phyloP scores from a whole-genome alignment of 1,140 invertebrate genomes.

The Psix sp. region DNA sequence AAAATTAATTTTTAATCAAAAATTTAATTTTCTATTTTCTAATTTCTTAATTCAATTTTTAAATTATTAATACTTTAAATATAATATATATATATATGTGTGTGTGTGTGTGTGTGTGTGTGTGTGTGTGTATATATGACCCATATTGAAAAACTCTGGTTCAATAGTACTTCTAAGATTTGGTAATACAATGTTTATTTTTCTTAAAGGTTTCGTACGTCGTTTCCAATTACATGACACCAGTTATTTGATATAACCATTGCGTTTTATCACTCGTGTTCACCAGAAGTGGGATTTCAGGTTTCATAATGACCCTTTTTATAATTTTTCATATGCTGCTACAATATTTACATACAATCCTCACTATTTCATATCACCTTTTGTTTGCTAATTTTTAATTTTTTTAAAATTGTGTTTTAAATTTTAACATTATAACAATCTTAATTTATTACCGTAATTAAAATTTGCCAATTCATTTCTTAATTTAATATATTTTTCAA shows the following conservation, averaged over 20 bases:
- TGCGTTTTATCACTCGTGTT: constrained; percentile 42
- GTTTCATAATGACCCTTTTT: constrained; percentile 36
- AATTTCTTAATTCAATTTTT: no score
- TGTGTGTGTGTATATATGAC: no score
- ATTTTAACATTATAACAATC: not conserved
- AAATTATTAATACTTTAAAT: no score
- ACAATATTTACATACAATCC: constrained; percentile 37
- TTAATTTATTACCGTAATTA: not conserved
- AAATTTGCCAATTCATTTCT: no score
- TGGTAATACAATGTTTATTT: not conserved
- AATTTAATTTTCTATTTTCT: no score
- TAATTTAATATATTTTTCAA: no score
- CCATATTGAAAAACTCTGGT: no score
- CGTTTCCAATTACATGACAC: constrained; percentile 11
- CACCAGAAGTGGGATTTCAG: constrained; percentile 36
- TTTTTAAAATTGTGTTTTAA: constrained; percentile 1
- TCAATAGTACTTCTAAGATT: not conserved
- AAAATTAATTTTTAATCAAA: no score
- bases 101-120: no score
- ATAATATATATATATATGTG: no score
- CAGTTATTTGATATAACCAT: constrained; percentile 45
- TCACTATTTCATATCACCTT: constrained; percentile 19
- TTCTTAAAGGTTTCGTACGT: constrained; percentile 4
- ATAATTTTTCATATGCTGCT: constrained; percentile 4
- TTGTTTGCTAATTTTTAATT: constrained; percentile 12